Conservation (phyloP, 1,140 invertebrate species). For the Pararge aegeria region DNA sequence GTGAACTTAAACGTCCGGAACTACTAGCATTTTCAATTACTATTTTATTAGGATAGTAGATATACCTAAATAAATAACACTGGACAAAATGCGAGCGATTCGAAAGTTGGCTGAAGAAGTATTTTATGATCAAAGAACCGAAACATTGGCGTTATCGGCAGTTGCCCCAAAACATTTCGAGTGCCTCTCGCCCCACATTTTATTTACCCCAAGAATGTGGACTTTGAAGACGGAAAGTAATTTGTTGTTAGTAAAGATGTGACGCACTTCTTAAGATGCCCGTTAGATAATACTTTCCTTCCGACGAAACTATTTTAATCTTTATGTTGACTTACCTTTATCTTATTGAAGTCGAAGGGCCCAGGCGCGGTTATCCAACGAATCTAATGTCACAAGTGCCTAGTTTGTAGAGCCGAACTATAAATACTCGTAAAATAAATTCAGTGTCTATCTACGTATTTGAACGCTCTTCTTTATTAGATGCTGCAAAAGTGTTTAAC, state of each 20-base stretch:
- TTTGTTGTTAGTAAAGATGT: conserved; percentile 52
- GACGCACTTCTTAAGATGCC: conserved; percentile 33
- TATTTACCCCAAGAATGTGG: conserved; percentile 64
- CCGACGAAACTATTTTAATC: conserved; percentile 16
- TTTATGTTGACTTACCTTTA: conserved; percentile 1
- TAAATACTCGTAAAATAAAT: too few species aligned
- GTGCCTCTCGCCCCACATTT: conserved; percentile 42
- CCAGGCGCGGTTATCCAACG: not conserved
- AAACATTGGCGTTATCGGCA: conserved; percentile 32
- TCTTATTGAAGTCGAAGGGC: not conserved
- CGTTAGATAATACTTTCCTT: conserved; percentile 37
- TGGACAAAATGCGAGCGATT: conserved; percentile 13
- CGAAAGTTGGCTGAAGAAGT: conserved; percentile 46
- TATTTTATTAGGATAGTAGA: not conserved
- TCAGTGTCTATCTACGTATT: too few species aligned
- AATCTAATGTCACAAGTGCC: not conserved
- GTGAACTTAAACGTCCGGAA: too few species aligned
- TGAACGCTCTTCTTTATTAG: too few species aligned
- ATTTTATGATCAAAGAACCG: conserved; percentile 54
- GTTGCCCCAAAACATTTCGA: conserved; percentile 31
- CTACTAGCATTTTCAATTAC: too few species aligned
- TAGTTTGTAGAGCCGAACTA: too few species aligned
- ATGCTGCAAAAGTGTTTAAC: too few species aligned
- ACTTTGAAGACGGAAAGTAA: conserved; percentile 67
- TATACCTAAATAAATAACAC: conserved; percentile 1